Evolutionary conservation across 2,113 vertebrate species (phyloP).

Genomic region (Litocranius walleri): DNA sequence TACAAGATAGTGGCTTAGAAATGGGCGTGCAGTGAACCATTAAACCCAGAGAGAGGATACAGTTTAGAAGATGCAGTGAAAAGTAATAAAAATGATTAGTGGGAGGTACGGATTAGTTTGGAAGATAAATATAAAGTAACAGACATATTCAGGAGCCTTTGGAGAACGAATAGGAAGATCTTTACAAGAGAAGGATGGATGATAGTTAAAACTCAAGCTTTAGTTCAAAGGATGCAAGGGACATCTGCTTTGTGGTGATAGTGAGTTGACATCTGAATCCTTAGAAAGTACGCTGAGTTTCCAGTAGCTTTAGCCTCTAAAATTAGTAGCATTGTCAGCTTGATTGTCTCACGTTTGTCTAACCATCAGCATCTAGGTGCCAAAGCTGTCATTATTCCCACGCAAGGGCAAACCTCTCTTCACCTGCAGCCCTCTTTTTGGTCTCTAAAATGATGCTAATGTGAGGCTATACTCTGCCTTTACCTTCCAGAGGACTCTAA

Average conservation of each 20-base stretch:
- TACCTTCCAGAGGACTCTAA: not conserved
- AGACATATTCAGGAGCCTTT: not conserved
- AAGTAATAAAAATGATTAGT: not conserved
- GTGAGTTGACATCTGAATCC: conserved; percentile 20
- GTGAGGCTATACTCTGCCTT: not conserved
- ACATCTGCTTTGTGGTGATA: conserved; percentile 28
- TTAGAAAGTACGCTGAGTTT: not conserved
- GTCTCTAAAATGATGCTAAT: conserved; percentile 69
- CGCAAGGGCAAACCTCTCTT: conserved; percentile 77
- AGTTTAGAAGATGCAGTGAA: not conserved
- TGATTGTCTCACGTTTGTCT: not conserved
- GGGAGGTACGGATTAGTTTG: not conserved
- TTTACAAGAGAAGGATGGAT: not conserved
- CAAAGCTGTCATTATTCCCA: conserved; percentile 75
- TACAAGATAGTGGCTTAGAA: not conserved
- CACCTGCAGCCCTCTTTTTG: conserved; percentile 78
- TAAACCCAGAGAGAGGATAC: not conserved
- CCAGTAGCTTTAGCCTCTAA: not conserved
- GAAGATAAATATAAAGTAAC: not conserved
- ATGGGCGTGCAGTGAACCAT: not conserved
- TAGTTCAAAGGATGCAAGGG: conserved; percentile 33
- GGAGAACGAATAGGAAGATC: not conserved
- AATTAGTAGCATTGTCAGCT: conserved; percentile 16
- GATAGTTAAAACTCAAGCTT: conserved; percentile 29
- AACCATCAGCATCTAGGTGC: not conserved